These are phyloP conservation scores for Chaenocephalus aceratus DNA, from an alignment of 2,113 vertebrate species.

Conservation along the genomic window DNA sequence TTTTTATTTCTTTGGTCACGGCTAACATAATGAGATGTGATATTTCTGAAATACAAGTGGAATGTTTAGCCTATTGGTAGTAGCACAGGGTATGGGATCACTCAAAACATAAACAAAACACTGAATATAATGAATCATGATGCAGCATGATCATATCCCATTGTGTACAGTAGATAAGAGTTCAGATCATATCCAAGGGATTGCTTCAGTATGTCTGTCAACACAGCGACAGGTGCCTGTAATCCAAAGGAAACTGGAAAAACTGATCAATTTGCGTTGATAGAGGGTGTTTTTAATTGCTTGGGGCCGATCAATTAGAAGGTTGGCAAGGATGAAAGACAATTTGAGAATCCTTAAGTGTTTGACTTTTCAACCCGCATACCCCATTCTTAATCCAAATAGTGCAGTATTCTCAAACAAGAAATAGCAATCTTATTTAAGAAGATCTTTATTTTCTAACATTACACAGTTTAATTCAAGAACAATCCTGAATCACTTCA, in stretches of 20 bases:
- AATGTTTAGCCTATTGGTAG: too few species aligned
- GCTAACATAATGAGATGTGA: too few species aligned
- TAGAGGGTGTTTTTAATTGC: background rate
- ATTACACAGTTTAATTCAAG: background rate
- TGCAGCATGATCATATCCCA: too few species aligned
- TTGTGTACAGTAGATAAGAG: too few species aligned
- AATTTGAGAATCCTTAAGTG: background rate
- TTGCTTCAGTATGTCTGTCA: too few species aligned
- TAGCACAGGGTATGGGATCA: too few species aligned
- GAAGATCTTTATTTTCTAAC: background rate
- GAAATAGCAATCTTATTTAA: background rate
- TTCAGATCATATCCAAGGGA: too few species aligned
- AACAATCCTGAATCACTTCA: constrained; percentile 1
- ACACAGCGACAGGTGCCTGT: too few species aligned
- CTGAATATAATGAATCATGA: too few species aligned
- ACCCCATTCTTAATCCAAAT: background rate
- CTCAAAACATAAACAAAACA: too few species aligned
- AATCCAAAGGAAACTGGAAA: background rate
- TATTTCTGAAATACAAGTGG: too few species aligned
- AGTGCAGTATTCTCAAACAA: constrained; percentile 8
- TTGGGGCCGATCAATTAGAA: background rate
- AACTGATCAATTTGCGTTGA: background rate
- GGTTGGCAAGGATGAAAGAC: background rate
- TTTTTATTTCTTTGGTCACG: too few species aligned
- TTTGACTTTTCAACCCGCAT: background rate